Evolutionary conservation across 2,888 invertebrate genomes (phyloP).

Genomic region (Gerris lacustris): DNA sequence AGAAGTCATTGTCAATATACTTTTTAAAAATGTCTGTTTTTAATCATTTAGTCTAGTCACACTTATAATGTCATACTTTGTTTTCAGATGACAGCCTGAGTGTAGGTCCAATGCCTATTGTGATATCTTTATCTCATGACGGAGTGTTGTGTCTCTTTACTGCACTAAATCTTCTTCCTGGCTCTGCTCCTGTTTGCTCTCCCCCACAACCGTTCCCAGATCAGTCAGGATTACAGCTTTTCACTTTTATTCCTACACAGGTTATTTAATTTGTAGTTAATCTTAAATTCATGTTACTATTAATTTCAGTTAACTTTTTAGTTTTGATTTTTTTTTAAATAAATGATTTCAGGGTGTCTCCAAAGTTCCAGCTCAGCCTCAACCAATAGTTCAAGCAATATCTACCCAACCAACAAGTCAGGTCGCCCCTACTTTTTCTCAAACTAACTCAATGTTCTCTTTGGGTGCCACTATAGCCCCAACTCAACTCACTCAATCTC

Average conservation of each 20-base stretch:
- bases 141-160: constrained; percentile 67
- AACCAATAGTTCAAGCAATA: background rate
- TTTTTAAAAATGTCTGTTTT: background rate
- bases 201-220: constrained; percentile 45
- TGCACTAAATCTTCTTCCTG: constrained; percentile 54
- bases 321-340: background rate
- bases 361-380: background rate
- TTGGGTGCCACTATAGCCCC: background rate
- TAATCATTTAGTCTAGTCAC: background rate
- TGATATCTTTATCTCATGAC: constrained; percentile 62
- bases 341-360: background rate
- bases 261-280: background rate
- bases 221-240: constrained; percentile 32
- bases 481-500: background rate
- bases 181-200: constrained; percentile 47
- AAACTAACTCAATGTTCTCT: background rate
- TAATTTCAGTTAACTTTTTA: background rate
- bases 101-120: constrained; percentile 62
- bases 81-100: constrained; percentile 46
- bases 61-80: background rate
- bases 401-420: background rate
- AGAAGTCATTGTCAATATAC: background rate
- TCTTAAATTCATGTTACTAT: constrained; percentile 7
- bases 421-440: background rate
- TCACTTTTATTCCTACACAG: constrained; percentile 15